Evolutionary conservation across 2,888 invertebrate species (phyloP), one percentile per base, ranked within the genome.

Genomic region (Watsonalla cultraria): DNA sequence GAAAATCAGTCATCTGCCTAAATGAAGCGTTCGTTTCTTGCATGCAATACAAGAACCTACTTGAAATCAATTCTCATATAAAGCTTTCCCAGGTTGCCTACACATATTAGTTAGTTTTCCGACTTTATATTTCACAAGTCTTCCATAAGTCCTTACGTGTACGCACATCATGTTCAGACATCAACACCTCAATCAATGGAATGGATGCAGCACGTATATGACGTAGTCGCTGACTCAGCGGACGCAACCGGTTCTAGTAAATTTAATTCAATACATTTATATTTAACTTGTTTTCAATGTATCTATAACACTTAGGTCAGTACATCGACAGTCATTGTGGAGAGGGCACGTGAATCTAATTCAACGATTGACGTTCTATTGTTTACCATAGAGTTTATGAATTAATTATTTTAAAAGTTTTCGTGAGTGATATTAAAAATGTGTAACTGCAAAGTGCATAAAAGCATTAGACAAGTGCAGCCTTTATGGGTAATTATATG

Each of bases 231-330:
- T 80, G 77, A 79, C 56, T 78, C 79, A 78, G 57, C 45, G 7
- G 45, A 54, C 51, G 55, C 54, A 61, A 68, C 58, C 63, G 58
- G 66, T 74, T 76, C 70, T 66, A 71, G 72, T 75, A 76, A 70
- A 60, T 69, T 66, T 54, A 62, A 66, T 72, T 68, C 60, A 65
- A 55, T 51, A 51, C 51, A 54, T 65, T 68, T 76, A 77, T 77
- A 74, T 70, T 78, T 72, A 65, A 75, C 66, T 70, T 73, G 70
- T 69, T 73, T 71, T 72, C 65, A 68, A 69, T 67, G 64, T 58
- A 63, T 49, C 37, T 49, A 49, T 57, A 64, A 62, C 62, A 61
- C 59, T 62, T 55, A 58, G 56, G 69, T 71, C 75, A 83, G 81
- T 82, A 61, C 66, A 59, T 64, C 64, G 56, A 59, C 60, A 68